Conservation (phyloP, 2,797 vertebrate species). For the Manis pentadactyla region DNA sequence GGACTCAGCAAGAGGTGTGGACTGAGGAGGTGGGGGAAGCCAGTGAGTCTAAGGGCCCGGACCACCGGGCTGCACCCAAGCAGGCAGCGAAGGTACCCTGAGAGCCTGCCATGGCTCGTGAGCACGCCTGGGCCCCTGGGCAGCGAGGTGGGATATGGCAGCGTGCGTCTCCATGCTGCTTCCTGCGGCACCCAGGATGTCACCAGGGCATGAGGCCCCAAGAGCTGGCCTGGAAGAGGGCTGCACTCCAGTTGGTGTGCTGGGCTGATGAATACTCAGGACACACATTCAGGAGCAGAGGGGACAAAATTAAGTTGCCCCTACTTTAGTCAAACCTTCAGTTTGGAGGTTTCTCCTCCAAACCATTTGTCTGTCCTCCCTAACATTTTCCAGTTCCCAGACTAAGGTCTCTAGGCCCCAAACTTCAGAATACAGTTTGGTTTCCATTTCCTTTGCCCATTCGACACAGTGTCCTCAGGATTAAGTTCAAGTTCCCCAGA, state of each 20-base stretch:
- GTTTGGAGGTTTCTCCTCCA: not conserved
- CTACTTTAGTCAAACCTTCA: not conserved
- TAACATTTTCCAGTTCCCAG: not conserved
- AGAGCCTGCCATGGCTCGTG: too few species aligned
- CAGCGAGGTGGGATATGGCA: not conserved
- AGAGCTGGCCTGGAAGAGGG: not conserved
- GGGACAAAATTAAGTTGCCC: not conserved
- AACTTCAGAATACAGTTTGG: not conserved
- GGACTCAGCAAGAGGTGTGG: not conserved
- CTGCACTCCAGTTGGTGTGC: fast-evolving
- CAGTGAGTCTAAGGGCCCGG: not conserved
- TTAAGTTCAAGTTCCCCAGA: not conserved
- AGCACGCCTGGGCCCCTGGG: not conserved
- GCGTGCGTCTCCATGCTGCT: not conserved
- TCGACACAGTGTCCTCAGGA: not conserved
- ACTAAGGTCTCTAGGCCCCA: not conserved
- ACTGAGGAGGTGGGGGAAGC: not conserved
- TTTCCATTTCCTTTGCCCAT: not conserved
- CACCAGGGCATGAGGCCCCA: not conserved
- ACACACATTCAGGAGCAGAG: not conserved
- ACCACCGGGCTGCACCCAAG: too few species aligned
- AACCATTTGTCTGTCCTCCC: not conserved
- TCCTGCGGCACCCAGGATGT: not conserved
- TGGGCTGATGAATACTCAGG: too few species aligned
- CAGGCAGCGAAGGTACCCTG: not conserved